Evolutionary conservation across 2,888 invertebrate species (phyloP).

Genomic region (Drosophila fungiperda): DNA sequence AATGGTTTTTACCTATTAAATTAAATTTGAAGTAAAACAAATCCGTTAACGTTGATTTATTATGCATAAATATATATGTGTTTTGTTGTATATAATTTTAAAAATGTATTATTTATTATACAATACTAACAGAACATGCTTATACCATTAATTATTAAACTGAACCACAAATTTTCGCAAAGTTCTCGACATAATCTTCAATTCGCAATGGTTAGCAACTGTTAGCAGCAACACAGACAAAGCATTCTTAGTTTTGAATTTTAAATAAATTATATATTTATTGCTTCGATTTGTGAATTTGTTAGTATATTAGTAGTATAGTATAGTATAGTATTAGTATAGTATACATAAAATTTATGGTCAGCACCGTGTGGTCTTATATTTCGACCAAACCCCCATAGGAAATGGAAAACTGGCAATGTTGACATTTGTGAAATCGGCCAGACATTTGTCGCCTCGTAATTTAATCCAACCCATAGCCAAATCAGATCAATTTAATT

Average conservation of each 20-base stretch:
- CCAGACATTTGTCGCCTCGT: slow-evolving; percentile 51
- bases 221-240: background rate
- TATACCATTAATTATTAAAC: background rate
- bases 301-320: background rate
- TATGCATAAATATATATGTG: background rate
- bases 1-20: slow-evolving; percentile 12
- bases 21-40: background rate
- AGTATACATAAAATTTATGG: background rate
- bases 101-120: background rate
- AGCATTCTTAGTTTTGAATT: no score
- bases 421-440: slow-evolving; percentile 52
- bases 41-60: background rate
- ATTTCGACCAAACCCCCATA: slow-evolving; percentile 15
- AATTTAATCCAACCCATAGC: slow-evolving; percentile 44
- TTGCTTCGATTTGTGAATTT: slow-evolving; percentile 8
- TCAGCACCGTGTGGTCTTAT: slow-evolving; percentile 57
- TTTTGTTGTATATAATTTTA: background rate
- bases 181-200: slow-evolving; percentile 2
- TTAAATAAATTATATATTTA: background rate
- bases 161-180: background rate
- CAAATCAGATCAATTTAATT: slow-evolving; percentile 31
- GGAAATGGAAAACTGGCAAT: slow-evolving; percentile 22
- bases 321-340: no score
- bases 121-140: background rate
- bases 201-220: background rate